These are phyloP conservation scores for Nyctereutes procyonoides DNA, from an alignment of 2,113 vertebrate species.

Conservation along the genomic window DNA sequence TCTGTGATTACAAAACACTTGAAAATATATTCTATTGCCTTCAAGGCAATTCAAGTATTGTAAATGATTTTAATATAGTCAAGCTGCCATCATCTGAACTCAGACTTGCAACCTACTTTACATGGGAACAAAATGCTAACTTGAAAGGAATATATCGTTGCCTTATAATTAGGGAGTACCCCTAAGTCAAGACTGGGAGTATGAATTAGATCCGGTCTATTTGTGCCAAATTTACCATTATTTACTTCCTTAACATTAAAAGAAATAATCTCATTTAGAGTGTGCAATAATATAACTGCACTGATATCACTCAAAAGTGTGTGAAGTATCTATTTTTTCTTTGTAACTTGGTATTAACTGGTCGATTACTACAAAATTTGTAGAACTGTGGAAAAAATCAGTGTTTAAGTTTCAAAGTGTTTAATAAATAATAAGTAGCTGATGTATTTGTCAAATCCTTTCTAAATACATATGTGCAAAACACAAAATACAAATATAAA, in stretches of 20 bases:
- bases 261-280: not conserved
- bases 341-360: not conserved
- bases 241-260: not conserved
- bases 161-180: not conserved
- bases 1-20: conserved; percentile 32
- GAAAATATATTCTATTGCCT: conserved; percentile 20
- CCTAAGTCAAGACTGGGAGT: not conserved
- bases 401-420: not conserved
- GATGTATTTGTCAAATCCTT: not conserved
- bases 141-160: not conserved
- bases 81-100: not conserved
- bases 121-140: not conserved
- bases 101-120: not conserved
- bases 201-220: not conserved
- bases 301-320: not conserved
- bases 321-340: not conserved
- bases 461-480: not conserved
- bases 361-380: not conserved
- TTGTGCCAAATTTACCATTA: not conserved
- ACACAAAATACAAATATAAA: not conserved
- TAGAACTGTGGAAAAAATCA: not conserved
- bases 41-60: not conserved
- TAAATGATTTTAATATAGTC: conserved; percentile 15
- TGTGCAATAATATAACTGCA: not conserved
- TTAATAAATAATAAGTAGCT: not conserved